Percentiles rank a stretch among this genome's conserved stretches.
phyloP scores from a whole-genome alignment of 2,888 invertebrate species.

The Cyclophora albipunctata region DNA sequence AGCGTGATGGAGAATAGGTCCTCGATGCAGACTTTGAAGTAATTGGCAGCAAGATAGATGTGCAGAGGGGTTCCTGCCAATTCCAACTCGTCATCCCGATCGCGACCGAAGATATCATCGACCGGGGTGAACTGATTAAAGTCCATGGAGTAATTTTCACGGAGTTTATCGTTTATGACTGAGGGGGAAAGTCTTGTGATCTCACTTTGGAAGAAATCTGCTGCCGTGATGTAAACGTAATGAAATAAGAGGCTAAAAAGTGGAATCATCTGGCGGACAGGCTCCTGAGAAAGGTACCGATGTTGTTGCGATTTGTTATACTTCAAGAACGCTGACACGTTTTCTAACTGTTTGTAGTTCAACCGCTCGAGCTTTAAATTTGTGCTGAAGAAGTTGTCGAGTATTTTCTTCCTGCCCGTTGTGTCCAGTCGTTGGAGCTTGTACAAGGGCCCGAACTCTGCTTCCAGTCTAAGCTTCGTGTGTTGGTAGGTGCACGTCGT shows the following conservation, averaged over 20 bases:
- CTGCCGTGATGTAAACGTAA: constrained; percentile 22
- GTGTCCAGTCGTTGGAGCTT: constrained; percentile 21
- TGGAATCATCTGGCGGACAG: constrained; percentile 20
- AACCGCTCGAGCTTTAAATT: constrained; percentile 29
- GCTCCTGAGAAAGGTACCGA: constrained; percentile 5
- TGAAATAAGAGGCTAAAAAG: constrained; percentile 28
- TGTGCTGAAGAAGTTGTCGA: constrained; percentile 28
- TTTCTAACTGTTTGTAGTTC: constrained; percentile 30
- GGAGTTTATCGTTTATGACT: constrained; percentile 22
- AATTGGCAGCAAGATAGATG: constrained; percentile 32
- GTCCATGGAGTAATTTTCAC: constrained; percentile 21
- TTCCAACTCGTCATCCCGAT: constrained; percentile 19
- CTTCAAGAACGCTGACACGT: constrained; percentile 24
- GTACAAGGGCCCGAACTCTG: constrained; percentile 21
- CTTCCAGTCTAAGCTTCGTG: constrained; percentile 18
- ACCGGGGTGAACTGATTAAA: constrained; percentile 18
- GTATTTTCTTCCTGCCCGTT: constrained; percentile 23
- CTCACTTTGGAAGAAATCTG: constrained; percentile 27
- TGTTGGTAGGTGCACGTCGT: constrained; percentile 26
- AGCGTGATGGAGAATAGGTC: constrained; percentile 22
- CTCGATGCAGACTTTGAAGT: constrained; percentile 27
- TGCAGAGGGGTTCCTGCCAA: constrained; percentile 34
- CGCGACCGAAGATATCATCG: constrained; percentile 22
- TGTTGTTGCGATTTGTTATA: constrained; percentile 14
- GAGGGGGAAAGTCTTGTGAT: constrained; percentile 22